Base-by-base conservation (phyloP, 2,797 vertebrate genomes). In the Arnoldichthys spilopterus region DNA sequence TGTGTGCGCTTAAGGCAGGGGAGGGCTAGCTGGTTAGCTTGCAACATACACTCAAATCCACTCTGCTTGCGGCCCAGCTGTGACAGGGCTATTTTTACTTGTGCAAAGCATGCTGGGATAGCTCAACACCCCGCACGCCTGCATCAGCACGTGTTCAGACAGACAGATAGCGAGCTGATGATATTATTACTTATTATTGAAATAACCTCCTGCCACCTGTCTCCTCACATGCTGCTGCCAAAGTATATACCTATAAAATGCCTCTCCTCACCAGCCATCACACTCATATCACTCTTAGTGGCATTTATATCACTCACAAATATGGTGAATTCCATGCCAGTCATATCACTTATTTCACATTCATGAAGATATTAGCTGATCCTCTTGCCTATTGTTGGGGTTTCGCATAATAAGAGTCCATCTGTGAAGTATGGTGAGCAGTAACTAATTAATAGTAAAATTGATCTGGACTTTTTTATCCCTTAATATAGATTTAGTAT, bases 151-250 rank as follows among this genome's bases (percentile, higher is more conserved):
- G 74, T 82, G 82, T 66, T 74, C 64, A 20, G 37, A 37, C 18
- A 58, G 62, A 71, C 90, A 93, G 92, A 94, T 94, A 89, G 92
- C 90, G 93, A 93, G 92, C 94, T 95, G 94, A 93, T 94, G 96
- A 94, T 93, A 95, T 96, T 95, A 96, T 95, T 94, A 94, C 90
- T 93, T 94, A 95, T 95, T 94, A 96, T 94, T 96, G 93, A 95
- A 96, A 97, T 96, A 95, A 95, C 94, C 94, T 94, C 94, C 94
- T 94, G 93, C 95, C 96, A 97, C 95, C 96, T 97, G 96, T 96
- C 96, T 94, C 89, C 86, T 86, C 88, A 86, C 85, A 91, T 89
- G 90, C 83, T 89, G 74, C 90, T 95, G 96, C 95, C 96, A 97
- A 95, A 92, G 75, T 58, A 85, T 91, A 95, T 92, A 90, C 94